Conservation (phyloP, 2,797 vertebrate species). For the Rhinogobio ventralis region DNA sequence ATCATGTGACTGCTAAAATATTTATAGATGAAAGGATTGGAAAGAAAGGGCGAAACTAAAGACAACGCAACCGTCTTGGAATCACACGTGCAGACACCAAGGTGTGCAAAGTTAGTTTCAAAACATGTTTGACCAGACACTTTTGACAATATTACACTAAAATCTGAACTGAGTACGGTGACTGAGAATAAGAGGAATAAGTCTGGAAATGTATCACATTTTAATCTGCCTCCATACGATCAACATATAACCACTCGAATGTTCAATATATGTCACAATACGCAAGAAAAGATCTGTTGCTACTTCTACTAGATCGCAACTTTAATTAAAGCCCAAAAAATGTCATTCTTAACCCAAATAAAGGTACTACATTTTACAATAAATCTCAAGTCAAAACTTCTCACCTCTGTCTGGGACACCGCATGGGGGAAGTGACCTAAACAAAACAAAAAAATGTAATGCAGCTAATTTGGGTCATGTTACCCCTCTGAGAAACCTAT, state of each 20-base stretch:
- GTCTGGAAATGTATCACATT: background rate
- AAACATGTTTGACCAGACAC: background rate
- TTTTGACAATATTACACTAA: background rate
- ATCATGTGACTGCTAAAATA: constrained; percentile 31
- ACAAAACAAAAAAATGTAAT: constrained; percentile 56
- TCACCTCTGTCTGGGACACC: background rate
- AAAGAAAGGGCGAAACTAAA: background rate
- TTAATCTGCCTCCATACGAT: background rate
- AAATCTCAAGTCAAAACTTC: background rate
- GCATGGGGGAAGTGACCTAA: background rate
- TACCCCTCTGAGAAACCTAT: constrained; percentile 53
- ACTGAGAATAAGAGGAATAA: background rate
- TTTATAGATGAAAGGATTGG: constrained; percentile 20
- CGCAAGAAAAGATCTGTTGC: background rate
- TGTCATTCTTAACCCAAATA: background rate
- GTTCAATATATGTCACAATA: background rate
- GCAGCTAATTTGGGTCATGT: constrained; percentile 66
- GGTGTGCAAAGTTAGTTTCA: constrained; percentile 26
- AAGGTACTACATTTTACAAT: background rate
- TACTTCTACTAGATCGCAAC: background rate
- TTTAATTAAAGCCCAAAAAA: background rate
- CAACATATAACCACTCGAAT: background rate
- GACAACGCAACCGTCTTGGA: background rate
- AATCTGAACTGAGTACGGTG: background rate
- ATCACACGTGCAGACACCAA: background rate